Percentiles rank a stretch among this genome's conserved stretches.
Evolutionary conservation across 2,797 vertebrate genomes (phyloP).

Genomic region (Poliocrania exsul): DNA sequence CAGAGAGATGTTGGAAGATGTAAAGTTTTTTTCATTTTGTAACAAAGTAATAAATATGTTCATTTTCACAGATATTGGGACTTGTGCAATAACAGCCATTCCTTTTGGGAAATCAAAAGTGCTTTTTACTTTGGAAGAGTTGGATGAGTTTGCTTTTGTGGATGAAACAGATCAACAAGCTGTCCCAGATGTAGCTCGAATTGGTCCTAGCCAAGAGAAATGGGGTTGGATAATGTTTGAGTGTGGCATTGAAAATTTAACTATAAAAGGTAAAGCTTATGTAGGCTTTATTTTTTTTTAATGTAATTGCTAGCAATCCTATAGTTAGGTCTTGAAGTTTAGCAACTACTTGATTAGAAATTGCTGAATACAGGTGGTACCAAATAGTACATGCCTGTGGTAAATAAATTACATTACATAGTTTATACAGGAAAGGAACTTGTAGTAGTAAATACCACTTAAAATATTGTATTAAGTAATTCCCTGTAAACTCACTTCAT

Average conservation of each 20-base stretch:
- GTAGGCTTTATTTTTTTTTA: not conserved
- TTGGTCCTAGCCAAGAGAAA: conserved; percentile 88
- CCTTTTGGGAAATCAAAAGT: conserved; percentile 99
- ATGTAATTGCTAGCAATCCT: not conserved
- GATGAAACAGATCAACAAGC: conserved; percentile 90
- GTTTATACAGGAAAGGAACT: not conserved
- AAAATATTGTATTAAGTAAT: not conserved
- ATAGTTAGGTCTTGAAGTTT: not conserved
- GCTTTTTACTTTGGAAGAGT: conserved; percentile 95
- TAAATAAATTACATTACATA: not conserved
- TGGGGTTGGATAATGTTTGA: conserved; percentile 99
- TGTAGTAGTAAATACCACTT: not conserved
- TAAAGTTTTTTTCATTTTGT: not conserved
- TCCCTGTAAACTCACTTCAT: not conserved
- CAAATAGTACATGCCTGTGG: not conserved
- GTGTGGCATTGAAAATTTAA: conserved; percentile 97
- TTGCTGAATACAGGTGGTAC: not conserved
- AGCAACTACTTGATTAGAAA: not conserved
- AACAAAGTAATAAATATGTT: not conserved
- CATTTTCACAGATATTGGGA: conserved; percentile 86
- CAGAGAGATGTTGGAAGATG: not conserved
- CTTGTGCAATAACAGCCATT: conserved; percentile 96
- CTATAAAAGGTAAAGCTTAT: conserved; percentile 89
- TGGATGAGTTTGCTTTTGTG: conserved; percentile 92
- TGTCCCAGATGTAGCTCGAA: conserved; percentile 82